phyloP scores from a whole-genome alignment of 2,113 vertebrate species.

The Xenus cinereus region DNA sequence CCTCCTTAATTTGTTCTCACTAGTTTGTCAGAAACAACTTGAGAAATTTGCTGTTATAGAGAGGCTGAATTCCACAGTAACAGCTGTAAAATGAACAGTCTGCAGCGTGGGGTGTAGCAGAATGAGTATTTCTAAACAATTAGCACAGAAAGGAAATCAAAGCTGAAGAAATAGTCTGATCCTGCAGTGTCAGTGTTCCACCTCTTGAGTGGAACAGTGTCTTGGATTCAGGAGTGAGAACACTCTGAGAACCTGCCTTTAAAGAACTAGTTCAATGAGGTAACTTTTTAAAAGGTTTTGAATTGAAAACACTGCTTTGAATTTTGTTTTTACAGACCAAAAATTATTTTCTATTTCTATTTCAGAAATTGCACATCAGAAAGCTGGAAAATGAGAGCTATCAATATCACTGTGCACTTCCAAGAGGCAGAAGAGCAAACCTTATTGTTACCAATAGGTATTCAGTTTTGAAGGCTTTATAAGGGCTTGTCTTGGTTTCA shows the following conservation, averaged over 20 bases:
- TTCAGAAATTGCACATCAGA: conserved; percentile 87
- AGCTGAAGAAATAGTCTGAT: neutral
- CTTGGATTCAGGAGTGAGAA: neutral
- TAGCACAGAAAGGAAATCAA: neutral
- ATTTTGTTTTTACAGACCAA: neutral
- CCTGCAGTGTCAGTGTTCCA: neutral
- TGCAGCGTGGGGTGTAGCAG: neutral
- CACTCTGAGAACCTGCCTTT: neutral
- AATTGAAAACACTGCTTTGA: neutral
- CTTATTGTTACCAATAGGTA: conserved; percentile 93
- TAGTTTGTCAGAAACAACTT: neutral
- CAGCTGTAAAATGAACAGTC: neutral
- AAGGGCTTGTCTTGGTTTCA: neutral
- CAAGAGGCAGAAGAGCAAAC: conserved; percentile 78
- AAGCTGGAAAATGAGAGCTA: conserved; percentile 86
- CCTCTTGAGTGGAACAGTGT: neutral
- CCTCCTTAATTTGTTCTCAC: neutral
- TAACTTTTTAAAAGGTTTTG: neutral
- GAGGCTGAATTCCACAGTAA: neutral
- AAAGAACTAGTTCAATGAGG: neutral
- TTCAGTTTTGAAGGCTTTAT: neutral
- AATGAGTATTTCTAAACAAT: neutral
- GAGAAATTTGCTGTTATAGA: neutral
- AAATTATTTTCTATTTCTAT: neutral
- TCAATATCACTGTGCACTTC: conserved; percentile 74